These are phyloP conservation scores for Pica pica DNA, from an alignment of 2,113 vertebrate genomes.

Conservation along the genomic window DNA sequence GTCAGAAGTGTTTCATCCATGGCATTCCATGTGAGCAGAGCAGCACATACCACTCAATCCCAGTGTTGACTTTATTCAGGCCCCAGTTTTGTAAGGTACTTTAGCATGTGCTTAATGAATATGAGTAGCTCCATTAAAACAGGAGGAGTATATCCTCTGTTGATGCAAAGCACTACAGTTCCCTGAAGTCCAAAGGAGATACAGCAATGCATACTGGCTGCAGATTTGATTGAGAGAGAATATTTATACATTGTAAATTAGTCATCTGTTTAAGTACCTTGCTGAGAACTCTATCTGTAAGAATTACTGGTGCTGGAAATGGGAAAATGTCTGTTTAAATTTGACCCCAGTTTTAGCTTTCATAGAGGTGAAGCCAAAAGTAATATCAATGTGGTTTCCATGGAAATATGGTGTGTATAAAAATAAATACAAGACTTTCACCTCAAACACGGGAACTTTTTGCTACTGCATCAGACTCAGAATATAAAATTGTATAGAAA, in stretches of 20 bases:
- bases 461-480: not conserved
- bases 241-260: not conserved
- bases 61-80: not conserved
- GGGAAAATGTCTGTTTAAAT: constrained; percentile 28
- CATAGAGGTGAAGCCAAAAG: not conserved
- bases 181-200: not conserved
- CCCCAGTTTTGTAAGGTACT: not conserved
- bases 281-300: not conserved
- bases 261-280: not conserved
- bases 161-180: not conserved
- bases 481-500: not conserved
- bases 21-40: not conserved
- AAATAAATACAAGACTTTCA: not conserved
- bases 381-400: not conserved
- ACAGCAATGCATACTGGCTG: not conserved
- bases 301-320: not conserved
- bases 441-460: not conserved
- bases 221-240: not conserved
- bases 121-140: not conserved
- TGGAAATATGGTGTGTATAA: not conserved
- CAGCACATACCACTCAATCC: not conserved
- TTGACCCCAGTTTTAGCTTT: not conserved
- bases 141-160: not conserved
- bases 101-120: not conserved
- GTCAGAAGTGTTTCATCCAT: not conserved